These are phyloP conservation scores for Osmerus eperlanus DNA, from an alignment of 2,113 vertebrate genomes.

Conservation along the genomic window DNA sequence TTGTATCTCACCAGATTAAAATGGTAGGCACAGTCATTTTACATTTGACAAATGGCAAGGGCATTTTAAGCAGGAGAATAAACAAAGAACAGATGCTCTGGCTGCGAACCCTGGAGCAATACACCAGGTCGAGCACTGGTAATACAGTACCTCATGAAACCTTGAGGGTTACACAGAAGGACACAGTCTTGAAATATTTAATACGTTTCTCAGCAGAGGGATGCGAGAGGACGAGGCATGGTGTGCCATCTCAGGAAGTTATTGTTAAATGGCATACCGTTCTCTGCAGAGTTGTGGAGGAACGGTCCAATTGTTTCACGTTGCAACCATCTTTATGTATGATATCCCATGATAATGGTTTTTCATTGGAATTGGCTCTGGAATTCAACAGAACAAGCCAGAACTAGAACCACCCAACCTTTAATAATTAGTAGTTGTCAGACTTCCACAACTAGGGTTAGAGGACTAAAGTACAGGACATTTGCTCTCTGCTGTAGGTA, in stretches of 20 bases:
- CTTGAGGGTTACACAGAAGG: slow-evolving; percentile 11
- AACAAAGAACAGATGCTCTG: slow-evolving; percentile 17
- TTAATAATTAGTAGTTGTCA: too few relatives aligned
- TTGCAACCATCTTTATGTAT: too few relatives aligned
- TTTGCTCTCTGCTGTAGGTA: too few relatives aligned
- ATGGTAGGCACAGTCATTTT: too few relatives aligned
- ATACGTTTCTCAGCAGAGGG: slow-evolving; percentile 29
- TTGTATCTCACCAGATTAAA: too few relatives aligned
- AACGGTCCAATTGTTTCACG: neutral
- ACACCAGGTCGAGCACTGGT: slow-evolving; percentile 12
- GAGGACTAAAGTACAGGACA: too few relatives aligned
- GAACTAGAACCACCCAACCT: too few relatives aligned
- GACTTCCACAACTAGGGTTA: too few relatives aligned
- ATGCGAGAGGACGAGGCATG: slow-evolving; percentile 41
- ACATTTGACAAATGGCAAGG: neutral
- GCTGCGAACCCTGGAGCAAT: neutral
- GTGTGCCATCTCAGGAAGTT: slow-evolving; percentile 27
- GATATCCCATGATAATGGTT: too few relatives aligned
- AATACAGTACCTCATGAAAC: slow-evolving; percentile 13
- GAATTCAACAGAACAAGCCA: too few relatives aligned
- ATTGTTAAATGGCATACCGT: neutral
- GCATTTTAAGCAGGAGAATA: neutral
- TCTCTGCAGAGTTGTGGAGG: neutral
- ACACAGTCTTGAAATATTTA: slow-evolving; percentile 48
- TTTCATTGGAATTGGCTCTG: too few relatives aligned